Percentiles rank a stretch among this genome's conserved stretches.
phyloP scores from a whole-genome alignment of 2,797 vertebrate genomes.

The Gephyroberyx darwinii region DNA sequence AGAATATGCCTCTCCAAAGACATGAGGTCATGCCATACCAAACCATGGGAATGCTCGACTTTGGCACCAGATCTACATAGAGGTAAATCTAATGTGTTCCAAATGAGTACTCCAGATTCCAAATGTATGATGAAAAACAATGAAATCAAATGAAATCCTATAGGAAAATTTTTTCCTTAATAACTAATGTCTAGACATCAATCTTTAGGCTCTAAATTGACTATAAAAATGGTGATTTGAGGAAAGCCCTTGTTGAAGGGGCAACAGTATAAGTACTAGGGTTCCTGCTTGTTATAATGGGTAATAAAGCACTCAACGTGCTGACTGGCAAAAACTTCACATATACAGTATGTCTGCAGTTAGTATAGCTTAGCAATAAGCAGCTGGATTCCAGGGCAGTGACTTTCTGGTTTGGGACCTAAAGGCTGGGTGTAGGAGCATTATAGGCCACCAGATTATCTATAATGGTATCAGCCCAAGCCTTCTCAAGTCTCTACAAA shows the following conservation, averaged over 20 bases:
- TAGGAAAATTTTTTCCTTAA: constrained; percentile 46
- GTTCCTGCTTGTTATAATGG: constrained; percentile 48
- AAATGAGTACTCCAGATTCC: constrained; percentile 57
- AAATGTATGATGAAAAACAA: constrained; percentile 57
- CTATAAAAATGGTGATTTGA: constrained; percentile 59
- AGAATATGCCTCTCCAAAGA: constrained; percentile 20
- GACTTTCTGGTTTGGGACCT: constrained; percentile 18
- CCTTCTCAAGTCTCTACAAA: neutral
- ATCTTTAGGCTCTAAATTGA: constrained; percentile 51
- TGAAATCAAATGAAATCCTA: constrained; percentile 48
- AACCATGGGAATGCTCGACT: constrained; percentile 57
- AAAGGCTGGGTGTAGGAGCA: constrained; percentile 11
- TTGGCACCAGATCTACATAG: constrained; percentile 38
- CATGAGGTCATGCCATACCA: constrained; percentile 59
- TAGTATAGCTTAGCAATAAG: constrained; percentile 42
- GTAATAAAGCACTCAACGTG: constrained; percentile 58
- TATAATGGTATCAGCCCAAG: constrained; percentile 14
- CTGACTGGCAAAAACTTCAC: constrained; percentile 50
- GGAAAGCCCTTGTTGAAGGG: constrained; percentile 47
- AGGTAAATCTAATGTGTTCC: constrained; percentile 50
- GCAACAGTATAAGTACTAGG: constrained; percentile 44
- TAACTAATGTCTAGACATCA: constrained; percentile 69
- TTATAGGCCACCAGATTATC: constrained; percentile 21
- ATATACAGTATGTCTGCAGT: constrained; percentile 49
- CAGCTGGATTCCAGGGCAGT: constrained; percentile 41